Evolutionary conservation across 1,140 invertebrate genomes (phyloP), one percentile per base, ranked within the genome.

Genomic region (Whitmania pigra): DNA sequence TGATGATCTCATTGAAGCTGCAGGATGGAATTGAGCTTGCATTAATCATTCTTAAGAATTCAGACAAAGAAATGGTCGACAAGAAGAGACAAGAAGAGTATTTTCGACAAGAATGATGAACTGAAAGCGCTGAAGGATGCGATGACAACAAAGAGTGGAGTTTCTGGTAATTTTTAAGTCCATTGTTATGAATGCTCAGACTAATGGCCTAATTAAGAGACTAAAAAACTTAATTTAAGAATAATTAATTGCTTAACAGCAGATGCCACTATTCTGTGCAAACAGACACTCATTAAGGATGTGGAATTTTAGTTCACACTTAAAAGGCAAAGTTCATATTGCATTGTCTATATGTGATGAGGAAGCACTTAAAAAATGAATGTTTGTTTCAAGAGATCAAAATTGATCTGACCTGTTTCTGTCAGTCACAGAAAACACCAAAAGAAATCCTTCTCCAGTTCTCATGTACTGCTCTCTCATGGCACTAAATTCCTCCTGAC

Each of bases 401-500:
- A 60, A 72, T 25, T 40, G 9, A 17, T 72, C 73, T 75, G 74
- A 81, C 80, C 90, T 92, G 81, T 90, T 88, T 79, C 89, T 87
- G 82, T 97, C 94, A 20, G 91, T 93, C 7, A 98, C 89, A 0
- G 93, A 91, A 84, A 94, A 98, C 81, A 93, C 93, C 17, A 83
- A 75, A 3, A 84, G 75, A 74, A 84, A 83, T 1, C 82, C 83
- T 75, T 84, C 82, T 11, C 82, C 83, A 66, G 83, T 83, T 75
- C 92, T 85, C 90, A 94, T 93, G 80, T 94, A 94, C 82, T 94
- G 92, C 81, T 93, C 94, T 75, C 92, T 85, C 91, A 94, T 94
- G 25, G 91, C 91, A 83, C 89, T 90, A 81, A 97, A 98, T 83
- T 97, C 94, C 80, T 97, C 94, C 81, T 97, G 95, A 0, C 95